Percentiles rank a stretch among this genome's conserved stretches.
Conservation (phyloP, 1,140 invertebrate genomes). For the Nixonia krombeini region DNA sequence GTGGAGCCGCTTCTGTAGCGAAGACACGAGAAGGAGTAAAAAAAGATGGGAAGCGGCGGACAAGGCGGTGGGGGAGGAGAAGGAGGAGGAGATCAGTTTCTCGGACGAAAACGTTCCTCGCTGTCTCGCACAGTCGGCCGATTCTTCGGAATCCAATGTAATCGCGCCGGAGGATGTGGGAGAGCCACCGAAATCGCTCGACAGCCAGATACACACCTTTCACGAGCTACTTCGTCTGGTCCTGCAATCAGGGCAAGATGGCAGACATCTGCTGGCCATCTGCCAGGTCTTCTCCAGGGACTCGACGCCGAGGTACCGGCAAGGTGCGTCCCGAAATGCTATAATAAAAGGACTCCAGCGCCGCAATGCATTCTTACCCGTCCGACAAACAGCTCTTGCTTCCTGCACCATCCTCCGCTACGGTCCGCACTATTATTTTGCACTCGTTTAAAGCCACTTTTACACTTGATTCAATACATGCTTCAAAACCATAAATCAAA, state of each 20-base stretch:
- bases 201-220: conserved; percentile 30
- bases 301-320: conserved; percentile 20
- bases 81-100: conserved; percentile 22
- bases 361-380: too few relatives aligned
- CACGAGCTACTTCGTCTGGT: conserved; percentile 35
- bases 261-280: conserved; percentile 45
- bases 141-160: conserved; percentile 30
- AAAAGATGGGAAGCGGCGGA: background rate
- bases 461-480: too few relatives aligned
- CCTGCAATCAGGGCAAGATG: conserved; percentile 46
- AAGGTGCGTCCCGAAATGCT: conserved; percentile 36
- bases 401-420: too few relatives aligned
- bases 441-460: too few relatives aligned
- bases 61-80: conserved; percentile 5
- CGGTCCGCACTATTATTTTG: too few relatives aligned
- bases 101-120: conserved; percentile 15
- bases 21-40: conserved; percentile 2
- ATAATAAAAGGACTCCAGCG: too few relatives aligned
- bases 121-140: conserved; percentile 21
- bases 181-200: conserved; percentile 22
- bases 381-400: background rate
- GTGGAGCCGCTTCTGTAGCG: too few relatives aligned
- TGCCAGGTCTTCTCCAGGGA: conserved; percentile 28
- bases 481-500: too few relatives aligned
- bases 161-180: conserved; percentile 35